Conservation (phyloP, 2,888 invertebrate species). For the Pycnomerus fuliginosus region DNA sequence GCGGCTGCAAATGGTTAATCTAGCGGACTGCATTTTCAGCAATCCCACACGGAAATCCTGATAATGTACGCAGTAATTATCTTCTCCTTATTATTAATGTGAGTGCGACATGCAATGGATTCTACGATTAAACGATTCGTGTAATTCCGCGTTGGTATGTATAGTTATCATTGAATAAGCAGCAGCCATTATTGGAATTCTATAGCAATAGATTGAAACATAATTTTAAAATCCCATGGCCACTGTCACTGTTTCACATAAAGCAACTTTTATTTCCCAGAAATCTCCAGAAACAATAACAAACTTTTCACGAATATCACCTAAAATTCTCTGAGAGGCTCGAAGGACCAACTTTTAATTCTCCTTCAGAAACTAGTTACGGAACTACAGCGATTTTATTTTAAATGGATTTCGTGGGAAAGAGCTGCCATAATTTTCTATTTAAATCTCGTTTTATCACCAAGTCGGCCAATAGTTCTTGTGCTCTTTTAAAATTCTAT, state of each 20-base stretch:
- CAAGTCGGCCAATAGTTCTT: constrained; percentile 7
- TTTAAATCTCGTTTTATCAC: constrained; percentile 15
- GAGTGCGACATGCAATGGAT: constrained; percentile 23
- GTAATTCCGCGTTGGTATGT: too few relatives aligned
- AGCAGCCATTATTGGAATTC: too few relatives aligned
- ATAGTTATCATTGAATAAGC: too few relatives aligned
- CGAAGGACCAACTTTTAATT: constrained; percentile 21
- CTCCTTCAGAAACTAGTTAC: constrained; percentile 20
- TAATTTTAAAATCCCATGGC: too few relatives aligned
- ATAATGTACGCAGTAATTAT: constrained; percentile 31
- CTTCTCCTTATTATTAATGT: constrained; percentile 27
- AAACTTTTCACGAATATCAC: constrained; percentile 22
- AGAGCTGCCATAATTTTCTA: constrained; percentile 6
- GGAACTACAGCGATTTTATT: constrained; percentile 18
- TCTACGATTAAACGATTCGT: too few relatives aligned
- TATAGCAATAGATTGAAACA: too few relatives aligned
- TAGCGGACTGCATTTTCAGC: constrained; percentile 23
- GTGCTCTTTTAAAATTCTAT: constrained; percentile 17
- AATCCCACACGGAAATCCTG: constrained; percentile 25
- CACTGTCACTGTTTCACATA: too few relatives aligned
- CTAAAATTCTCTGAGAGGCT: constrained; percentile 7
- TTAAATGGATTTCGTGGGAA: constrained; percentile 16
- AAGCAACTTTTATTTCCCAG: constrained; percentile 16
- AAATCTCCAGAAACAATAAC: constrained; percentile 12
- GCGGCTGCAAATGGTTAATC: too few relatives aligned